Base-by-base conservation (phyloP, 2,797 vertebrate species). In the Premnoplex brunnescens region DNA sequence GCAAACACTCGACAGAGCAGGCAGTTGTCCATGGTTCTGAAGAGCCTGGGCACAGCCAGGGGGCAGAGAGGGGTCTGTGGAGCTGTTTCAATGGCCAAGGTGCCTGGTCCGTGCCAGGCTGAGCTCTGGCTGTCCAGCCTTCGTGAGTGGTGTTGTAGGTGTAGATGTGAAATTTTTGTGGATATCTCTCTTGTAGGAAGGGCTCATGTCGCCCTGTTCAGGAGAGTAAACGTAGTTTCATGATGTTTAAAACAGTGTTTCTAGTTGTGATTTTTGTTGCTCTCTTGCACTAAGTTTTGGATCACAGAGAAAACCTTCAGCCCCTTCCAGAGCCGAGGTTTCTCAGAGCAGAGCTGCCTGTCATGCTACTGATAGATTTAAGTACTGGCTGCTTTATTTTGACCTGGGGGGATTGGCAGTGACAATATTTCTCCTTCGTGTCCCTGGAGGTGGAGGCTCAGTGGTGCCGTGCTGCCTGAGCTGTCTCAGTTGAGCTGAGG, bases 371-470 rank as follows among this genome's bases (percentile, higher is more conserved):
- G 52, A 46, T 66, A 17, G 19, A 72, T 87, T 89, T 84, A 72
- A 74, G 32, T 72, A 37, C 21, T 28, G 17, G 10, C 19, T 92
- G 69, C 77, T 94, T 91, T 75, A 48, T 68, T 91, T 86, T 79
- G n/a, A 32, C 55, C 77, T 72, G 36, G 58, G 81, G 76, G 55
- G 62, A 51, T 78, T 43, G 23, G 56, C 67, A 52, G 26, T 68
- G 85, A 39, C 78, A 90, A 18, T 58, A 71, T 71, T 92, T 91
- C 74, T 80, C 68, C 43, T 68, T 91, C 28, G n/a, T 2, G 0
- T 60, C 7, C 55, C 34, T 7, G 6, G 58, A 43, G 63, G 43
- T 51, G 46, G 43, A 71, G 48, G 32, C 52, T 64, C 62, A 8
- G 49, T 8, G 1, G 26, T 56, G 75, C 55, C 4, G 1, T 1